phyloP scores from a whole-genome alignment of 2,888 invertebrate species.

The Aleiodes alternator region DNA sequence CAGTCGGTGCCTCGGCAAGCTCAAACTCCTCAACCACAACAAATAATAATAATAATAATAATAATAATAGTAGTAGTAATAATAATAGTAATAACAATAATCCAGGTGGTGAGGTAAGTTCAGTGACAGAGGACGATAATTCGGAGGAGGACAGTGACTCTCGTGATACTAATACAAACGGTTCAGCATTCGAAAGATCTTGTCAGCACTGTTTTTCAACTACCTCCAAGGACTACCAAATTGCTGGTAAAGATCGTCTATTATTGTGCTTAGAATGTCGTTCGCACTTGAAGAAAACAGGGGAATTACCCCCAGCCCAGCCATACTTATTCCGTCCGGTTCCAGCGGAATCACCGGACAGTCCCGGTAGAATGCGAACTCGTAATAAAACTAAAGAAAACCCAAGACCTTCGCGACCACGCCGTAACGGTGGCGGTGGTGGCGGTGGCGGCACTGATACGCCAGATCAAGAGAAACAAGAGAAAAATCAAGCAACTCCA shows the following conservation, averaged over 20 bases:
- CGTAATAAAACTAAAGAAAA: slow-evolving; percentile 87
- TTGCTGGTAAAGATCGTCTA: slow-evolving; percentile 83
- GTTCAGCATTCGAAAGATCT: slow-evolving; percentile 74
- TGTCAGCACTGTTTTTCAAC: slow-evolving; percentile 87
- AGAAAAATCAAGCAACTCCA: slow-evolving; percentile 73
- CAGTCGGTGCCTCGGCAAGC: slow-evolving; percentile 76
- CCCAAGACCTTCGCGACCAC: slow-evolving; percentile 77
- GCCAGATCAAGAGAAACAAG: slow-evolving; percentile 76
- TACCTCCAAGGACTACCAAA: slow-evolving; percentile 78
- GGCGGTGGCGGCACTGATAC: slow-evolving; percentile 75
- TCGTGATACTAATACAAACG: slow-evolving; percentile 82
- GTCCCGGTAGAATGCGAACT: slow-evolving; percentile 93
- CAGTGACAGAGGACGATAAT: slow-evolving; percentile 92
- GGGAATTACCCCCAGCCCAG: slow-evolving; percentile 81
- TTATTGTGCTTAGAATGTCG: slow-evolving; percentile 87
- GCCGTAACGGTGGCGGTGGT: slow-evolving; percentile 76
- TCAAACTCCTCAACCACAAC: slow-evolving; percentile 40
- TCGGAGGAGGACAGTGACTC: slow-evolving; percentile 97
- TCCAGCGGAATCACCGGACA: slow-evolving; percentile 82
- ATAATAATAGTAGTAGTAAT: slow-evolving; percentile 42
- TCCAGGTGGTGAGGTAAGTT: slow-evolving; percentile 79
- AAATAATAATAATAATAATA: slow-evolving; percentile 45
- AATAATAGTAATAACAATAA: slow-evolving; percentile 46
- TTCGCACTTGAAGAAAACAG: slow-evolving; percentile 85
- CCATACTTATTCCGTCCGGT: slow-evolving; percentile 78